Base-by-base conservation (phyloP, 2,888 invertebrate species). In the Yponomeuta cagnagella region DNA sequence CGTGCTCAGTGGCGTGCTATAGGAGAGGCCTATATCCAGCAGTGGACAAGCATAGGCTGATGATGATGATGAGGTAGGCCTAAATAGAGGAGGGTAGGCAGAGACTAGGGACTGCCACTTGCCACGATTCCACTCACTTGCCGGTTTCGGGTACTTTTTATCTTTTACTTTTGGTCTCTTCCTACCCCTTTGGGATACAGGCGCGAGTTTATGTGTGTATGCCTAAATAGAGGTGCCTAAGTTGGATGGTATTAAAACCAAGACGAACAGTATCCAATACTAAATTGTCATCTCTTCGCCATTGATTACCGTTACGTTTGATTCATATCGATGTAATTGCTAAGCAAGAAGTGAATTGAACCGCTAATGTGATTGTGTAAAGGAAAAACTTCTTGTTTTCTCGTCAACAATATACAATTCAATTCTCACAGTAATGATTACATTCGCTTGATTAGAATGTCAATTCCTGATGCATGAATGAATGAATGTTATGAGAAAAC, bases 321-420 rank as follows among this genome's bases (percentile, higher is more conserved):
- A 43, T 43, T 43, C 6, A 43, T 37, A 23, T 48, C 15, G 48
- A 68, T 68, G 48, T 23, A 30, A 31, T 37, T 23, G 8, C 15
- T 1, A 58, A 63, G 82, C 78, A 88, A 89, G 88, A 89, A 87
- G 79, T 84, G 81, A 86, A 87, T 87, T 85, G 82, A 82, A 85
- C 79, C 80, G 76, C 79, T 84, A 83, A 86, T 84, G 82, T 85
- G 76, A 80, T 76, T 74, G 76, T 76, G 78, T 78, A 78, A 79
- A 84, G 83, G 78, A 84, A 84, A 87, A 69, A 85, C 82, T 82
- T 81, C 82, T 82, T 81, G 82, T 81, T 84, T 89, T 89, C 88
- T 84, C 87, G 37, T 23, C 48, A 63, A 71, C 69, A 69, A 88
- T 82, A 88, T 82, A 82, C 81, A 81, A 82, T 82, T 80, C 76